Evolutionary conservation across 2,113 vertebrate genomes (phyloP).

Genomic region (Xiphophorus couchianus): DNA sequence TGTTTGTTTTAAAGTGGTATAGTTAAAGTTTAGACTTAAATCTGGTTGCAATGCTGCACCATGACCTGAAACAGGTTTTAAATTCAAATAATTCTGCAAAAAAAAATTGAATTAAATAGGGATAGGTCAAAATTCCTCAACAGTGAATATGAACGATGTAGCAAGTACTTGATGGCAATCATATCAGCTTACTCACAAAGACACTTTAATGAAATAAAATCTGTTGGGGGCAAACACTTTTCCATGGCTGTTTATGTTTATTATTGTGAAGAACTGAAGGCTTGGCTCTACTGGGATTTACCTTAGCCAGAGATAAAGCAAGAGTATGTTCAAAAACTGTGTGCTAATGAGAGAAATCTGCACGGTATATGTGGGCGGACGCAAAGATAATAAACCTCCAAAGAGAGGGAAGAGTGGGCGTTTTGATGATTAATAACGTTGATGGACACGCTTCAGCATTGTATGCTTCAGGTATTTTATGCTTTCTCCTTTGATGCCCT

Average conservation of each 20-base stretch:
- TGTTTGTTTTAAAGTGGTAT: too few relatives aligned
- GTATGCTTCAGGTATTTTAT: slow-evolving; percentile 17
- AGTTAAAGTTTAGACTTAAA: too few relatives aligned
- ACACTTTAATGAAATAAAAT: too few relatives aligned
- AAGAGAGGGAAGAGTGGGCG: slow-evolving; percentile 48
- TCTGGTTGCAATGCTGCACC: too few relatives aligned
- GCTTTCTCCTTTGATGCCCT: slow-evolving; percentile 15
- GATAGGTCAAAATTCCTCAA: too few relatives aligned
- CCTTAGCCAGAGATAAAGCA: slow-evolving; percentile 33
- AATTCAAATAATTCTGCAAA: too few relatives aligned
- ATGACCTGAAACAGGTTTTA: too few relatives aligned
- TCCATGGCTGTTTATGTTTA: not conserved
- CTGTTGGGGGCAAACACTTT: too few relatives aligned
- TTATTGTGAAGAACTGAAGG: slow-evolving; percentile 15
- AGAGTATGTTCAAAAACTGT: slow-evolving; percentile 42
- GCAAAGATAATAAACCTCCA: slow-evolving; percentile 60
- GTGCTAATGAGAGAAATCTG: slow-evolving; percentile 59
- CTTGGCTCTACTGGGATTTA: slow-evolving; percentile 19
- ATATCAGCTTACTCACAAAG: too few relatives aligned
- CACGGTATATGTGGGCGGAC: slow-evolving; percentile 56
- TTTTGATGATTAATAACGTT: slow-evolving; percentile 63
- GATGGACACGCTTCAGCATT: slow-evolving; percentile 52
- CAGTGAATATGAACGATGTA: too few relatives aligned
- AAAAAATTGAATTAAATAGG: too few relatives aligned
- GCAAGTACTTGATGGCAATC: too few relatives aligned